Conservation (phyloP, 2,797 vertebrate species). For the Silurus lanzhouensis region DNA sequence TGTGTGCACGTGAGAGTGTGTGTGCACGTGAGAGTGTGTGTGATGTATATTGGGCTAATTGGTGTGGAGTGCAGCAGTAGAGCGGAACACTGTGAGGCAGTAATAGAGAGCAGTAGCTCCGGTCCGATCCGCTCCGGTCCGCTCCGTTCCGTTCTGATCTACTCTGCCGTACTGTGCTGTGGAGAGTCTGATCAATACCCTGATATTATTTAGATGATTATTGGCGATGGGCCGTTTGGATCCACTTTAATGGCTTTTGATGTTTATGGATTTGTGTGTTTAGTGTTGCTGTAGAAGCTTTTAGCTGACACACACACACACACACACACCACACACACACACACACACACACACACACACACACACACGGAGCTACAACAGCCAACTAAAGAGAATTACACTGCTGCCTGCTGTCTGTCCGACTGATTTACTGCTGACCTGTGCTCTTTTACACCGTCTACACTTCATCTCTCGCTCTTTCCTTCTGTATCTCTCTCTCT, state of each 20-base stretch:
- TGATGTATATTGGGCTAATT: not conserved
- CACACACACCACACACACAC: not conserved
- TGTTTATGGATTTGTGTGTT: slow-evolving; percentile 44
- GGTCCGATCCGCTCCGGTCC: no score
- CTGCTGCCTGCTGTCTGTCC: slow-evolving; percentile 9
- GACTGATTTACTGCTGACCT: slow-evolving; percentile 25
- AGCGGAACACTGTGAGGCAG: not conserved
- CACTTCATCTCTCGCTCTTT: not conserved
- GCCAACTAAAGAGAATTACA: not conserved
- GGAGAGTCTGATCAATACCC: slow-evolving; percentile 35
- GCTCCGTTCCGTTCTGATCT: no score
- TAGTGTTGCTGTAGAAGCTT: slow-evolving; percentile 24
- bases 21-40: not conserved
- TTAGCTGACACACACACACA: slow-evolving; percentile 7
- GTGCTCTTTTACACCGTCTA: not conserved
- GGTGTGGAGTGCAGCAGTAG: not conserved
- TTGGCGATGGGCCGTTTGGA: slow-evolving; percentile 40
- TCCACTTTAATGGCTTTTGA: slow-evolving; percentile 40
- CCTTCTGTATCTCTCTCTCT: not conserved
- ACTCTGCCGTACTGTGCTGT: not conserved
- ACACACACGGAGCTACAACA: slow-evolving; percentile 7
- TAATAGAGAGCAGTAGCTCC: slow-evolving; percentile 21
- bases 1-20: not conserved
- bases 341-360: not conserved
- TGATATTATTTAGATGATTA: slow-evolving; percentile 45